Conservation (phyloP, 2,888 invertebrate genomes). For the Tyria jacobaeae region DNA sequence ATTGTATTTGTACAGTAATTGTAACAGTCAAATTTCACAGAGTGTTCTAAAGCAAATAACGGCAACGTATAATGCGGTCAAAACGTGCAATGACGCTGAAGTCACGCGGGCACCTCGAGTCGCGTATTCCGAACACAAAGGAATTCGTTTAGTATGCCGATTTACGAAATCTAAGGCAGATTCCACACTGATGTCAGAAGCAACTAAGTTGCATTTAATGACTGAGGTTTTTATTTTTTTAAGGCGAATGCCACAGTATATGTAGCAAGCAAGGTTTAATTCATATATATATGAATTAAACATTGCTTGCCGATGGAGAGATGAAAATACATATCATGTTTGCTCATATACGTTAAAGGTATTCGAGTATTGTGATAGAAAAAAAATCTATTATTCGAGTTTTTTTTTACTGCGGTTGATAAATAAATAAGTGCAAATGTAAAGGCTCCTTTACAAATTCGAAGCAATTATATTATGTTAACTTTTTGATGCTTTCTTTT, state of each 20-base stretch:
- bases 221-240: neutral
- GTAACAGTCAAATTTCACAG: neutral
- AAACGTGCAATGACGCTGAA: constrained; percentile 10
- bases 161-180: constrained; percentile 9
- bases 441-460: constrained; percentile 1
- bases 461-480: constrained; percentile 11
- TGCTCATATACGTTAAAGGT: no score
- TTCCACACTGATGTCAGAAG: neutral
- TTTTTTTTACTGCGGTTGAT: neutral
- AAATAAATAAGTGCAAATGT: neutral
- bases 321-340: no score
- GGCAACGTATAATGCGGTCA: constrained; percentile 8
- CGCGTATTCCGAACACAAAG: constrained; percentile 23
- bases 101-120: constrained; percentile 4
- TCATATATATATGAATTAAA: no score
- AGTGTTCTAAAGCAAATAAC: constrained; percentile 6
- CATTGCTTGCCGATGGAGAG: no score
- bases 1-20: neutral
- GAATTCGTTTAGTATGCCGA: constrained; percentile 20
- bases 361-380: no score
- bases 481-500: constrained; percentile 12
- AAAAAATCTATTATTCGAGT: no score
- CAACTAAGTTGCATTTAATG: neutral
- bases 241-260: no score
- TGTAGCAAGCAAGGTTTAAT: no score